Percentiles rank a stretch among this genome's conserved stretches.
These are phyloP conservation scores for Oncorhynchus masou DNA, from an alignment of 2,113 vertebrate species.

Conservation along the genomic window DNA sequence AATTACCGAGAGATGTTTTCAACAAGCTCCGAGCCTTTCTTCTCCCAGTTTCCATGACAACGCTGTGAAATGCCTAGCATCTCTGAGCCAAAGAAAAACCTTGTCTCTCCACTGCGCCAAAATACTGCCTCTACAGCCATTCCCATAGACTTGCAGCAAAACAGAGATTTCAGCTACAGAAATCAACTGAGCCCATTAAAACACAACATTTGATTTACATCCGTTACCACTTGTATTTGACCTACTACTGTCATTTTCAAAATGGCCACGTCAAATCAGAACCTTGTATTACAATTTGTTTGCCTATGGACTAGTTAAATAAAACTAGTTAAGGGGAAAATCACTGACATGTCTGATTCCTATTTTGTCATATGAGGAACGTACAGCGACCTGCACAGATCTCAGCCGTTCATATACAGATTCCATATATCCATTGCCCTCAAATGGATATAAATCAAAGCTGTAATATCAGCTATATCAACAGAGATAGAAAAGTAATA, in stretches of 20 bases:
- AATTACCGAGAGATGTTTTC: slow-evolving; percentile 68
- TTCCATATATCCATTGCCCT: neutral
- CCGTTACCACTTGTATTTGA: neutral
- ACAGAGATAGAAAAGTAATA: neutral
- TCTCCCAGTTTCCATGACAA: slow-evolving; percentile 80
- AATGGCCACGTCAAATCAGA: neutral
- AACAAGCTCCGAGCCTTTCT: slow-evolving; percentile 71
- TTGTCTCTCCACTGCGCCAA: slow-evolving; percentile 62
- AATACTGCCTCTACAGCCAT: slow-evolving; percentile 45
- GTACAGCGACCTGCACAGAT: neutral
- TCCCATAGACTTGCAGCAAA: slow-evolving; percentile 27
- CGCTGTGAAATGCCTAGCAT: slow-evolving; percentile 65
- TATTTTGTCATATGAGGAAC: neutral
- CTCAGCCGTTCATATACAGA: neutral
- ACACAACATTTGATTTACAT: neutral
- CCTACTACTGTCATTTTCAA: neutral
- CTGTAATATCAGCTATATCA: neutral
- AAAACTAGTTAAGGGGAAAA: neutral
- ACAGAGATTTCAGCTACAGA: neutral
- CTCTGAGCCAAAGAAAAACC: slow-evolving; percentile 44
- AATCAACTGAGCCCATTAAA: neutral
- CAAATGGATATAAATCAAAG: neutral
- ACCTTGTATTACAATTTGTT: neutral
- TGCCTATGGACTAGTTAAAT: neutral
- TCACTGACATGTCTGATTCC: neutral